Evolutionary conservation across 2,113 vertebrate genomes (phyloP).

Genomic region (Callipepla californica): DNA sequence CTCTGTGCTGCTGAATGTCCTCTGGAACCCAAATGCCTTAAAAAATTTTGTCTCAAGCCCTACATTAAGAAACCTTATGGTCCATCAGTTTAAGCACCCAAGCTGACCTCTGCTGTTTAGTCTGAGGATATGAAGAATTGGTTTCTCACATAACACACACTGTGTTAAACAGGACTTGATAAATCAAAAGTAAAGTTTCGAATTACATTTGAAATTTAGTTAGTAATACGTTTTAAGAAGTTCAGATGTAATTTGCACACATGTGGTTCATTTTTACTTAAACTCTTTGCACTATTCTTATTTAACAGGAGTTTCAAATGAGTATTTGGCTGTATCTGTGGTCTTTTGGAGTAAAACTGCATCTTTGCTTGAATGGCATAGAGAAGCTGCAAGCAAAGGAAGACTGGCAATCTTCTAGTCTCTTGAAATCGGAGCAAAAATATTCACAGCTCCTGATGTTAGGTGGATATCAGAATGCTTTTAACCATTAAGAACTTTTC

Average conservation of each 20-base stretch:
- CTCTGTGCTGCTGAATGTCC: neutral
- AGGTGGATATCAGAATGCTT: neutral
- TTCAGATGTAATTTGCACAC: neutral
- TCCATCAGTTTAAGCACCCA: neutral
- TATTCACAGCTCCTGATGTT: neutral
- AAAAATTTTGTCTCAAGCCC: neutral
- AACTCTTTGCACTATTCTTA: neutral
- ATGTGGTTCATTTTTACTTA: neutral
- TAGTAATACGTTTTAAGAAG: neutral
- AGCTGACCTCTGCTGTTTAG: neutral
- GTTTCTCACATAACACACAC: neutral
- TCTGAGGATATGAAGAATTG: neutral
- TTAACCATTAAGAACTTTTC: neutral
- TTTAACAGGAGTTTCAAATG: neutral
- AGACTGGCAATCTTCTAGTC: neutral
- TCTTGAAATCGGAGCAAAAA: neutral
- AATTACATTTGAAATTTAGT: neutral
- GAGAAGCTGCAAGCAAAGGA: neutral
- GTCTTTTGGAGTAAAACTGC: neutral
- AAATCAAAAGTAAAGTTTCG: slow-evolving; percentile 13
- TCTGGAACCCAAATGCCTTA: neutral
- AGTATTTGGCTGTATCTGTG: neutral
- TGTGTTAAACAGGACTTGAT: neutral
- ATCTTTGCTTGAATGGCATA: neutral
- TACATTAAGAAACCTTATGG: neutral